phyloP scores from a whole-genome alignment of 2,113 vertebrate genomes.

The Pseudopipra pipra region DNA sequence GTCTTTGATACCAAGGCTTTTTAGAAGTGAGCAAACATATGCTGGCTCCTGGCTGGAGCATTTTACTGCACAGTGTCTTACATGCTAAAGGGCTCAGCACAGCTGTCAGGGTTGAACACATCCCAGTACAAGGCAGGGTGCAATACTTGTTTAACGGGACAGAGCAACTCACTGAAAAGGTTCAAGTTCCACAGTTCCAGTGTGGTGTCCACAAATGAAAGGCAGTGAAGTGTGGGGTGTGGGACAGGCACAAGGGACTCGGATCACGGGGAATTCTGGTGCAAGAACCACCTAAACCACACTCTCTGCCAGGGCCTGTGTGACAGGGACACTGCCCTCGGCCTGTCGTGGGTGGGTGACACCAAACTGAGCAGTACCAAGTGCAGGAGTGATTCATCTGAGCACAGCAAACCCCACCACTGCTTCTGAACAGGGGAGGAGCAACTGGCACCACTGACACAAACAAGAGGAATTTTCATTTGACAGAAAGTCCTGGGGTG shows the following conservation, averaged over 20 bases:
- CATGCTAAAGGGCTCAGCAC: background rate
- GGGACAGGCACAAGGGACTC: background rate
- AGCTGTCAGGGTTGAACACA: background rate
- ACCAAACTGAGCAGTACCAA: background rate
- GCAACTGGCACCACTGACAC: background rate
- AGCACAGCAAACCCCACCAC: background rate
- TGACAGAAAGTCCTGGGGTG: background rate
- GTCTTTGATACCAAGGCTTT: background rate
- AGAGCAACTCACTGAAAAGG: background rate
- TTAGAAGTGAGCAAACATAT: background rate
- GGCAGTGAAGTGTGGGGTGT: accelerated
- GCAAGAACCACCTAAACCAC: background rate
- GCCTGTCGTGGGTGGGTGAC: background rate
- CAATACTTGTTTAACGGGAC: background rate
- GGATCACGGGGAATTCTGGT: background rate
- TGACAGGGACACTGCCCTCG: background rate
- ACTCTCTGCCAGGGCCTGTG: background rate
- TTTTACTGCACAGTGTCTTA: background rate
- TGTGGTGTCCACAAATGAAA: background rate
- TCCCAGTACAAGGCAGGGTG: background rate
- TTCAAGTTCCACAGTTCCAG: background rate
- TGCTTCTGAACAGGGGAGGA: background rate
- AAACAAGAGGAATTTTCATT: background rate
- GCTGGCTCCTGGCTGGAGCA: background rate
- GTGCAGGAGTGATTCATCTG: background rate